A percentile compares a stretch with the other conserved stretches of the same genome.
Conservation (phyloP, 2,888 invertebrate species). For the Mechanitis mazaeus region DNA sequence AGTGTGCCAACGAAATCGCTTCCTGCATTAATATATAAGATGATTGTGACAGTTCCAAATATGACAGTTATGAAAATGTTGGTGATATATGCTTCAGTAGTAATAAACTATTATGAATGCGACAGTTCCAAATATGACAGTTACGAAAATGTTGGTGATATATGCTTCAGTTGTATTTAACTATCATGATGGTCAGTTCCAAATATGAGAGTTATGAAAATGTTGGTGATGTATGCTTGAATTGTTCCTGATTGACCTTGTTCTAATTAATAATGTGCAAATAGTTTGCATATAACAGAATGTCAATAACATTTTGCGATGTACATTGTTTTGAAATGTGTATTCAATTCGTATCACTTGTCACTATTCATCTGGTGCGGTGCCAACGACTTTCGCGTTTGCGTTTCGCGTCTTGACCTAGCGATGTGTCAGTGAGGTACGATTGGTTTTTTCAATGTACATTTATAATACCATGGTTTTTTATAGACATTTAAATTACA, state of each 20-base stretch:
- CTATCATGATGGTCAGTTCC: neutral
- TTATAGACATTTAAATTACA: neutral
- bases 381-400: slow-evolving; percentile 57
- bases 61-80: too few relatives aligned
- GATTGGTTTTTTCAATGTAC: slow-evolving; percentile 16
- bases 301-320: slow-evolving; percentile 21
- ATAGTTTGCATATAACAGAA: slow-evolving; percentile 7
- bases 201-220: neutral
- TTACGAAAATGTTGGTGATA: neutral
- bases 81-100: too few relatives aligned
- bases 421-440: slow-evolving; percentile 40
- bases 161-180: too few relatives aligned
- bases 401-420: slow-evolving; percentile 58
- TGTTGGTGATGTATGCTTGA: neutral
- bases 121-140: too few relatives aligned
- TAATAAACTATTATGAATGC: too few relatives aligned
- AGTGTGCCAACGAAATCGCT: too few relatives aligned
- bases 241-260: slow-evolving; percentile 10
- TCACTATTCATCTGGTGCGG: slow-evolving; percentile 49
- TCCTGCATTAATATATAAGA: too few relatives aligned
- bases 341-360: slow-evolving; percentile 29
- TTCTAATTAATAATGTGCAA: slow-evolving; percentile 7
- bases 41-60: too few relatives aligned
- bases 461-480: neutral
- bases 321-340: slow-evolving; percentile 28